Evolutionary conservation across 2,113 vertebrate genomes (phyloP), one percentile per base, ranked within the genome.

Genomic region (Columba livia): DNA sequence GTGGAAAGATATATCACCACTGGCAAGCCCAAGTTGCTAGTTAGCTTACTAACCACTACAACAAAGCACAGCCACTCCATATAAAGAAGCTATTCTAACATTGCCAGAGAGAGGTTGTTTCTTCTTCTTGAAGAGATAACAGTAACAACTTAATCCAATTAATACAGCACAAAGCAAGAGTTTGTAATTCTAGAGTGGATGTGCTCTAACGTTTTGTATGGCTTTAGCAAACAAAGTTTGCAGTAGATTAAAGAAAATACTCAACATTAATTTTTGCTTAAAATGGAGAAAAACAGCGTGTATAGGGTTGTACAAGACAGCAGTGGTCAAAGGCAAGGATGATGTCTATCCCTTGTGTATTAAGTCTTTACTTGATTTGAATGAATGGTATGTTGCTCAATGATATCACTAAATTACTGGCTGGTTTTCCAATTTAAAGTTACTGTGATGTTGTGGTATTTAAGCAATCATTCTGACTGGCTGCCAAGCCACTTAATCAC

Each of bases 391-490:
- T 73, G 61, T 81, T 96, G 95, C 86, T 90, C 69, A 83, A 64
- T 88, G 87, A 79, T 89, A 93, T 84, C 94, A 80, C 81, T 93
- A 92, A 94, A 96, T 86, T 78, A 75, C 88, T 89, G 81, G 36
- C 91, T 96, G 71, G 26, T 92, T 92, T 95, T 97, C 93, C 95
- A 86, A 96, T 90, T 95, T 84, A 67, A 92, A 97, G 81, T 96
- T 88, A 86, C 71, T 96, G 66, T 29, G 64, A 85, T 94, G 92
- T n/a, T 84, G 75, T 1, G 4, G 79, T 54, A 89, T 88, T 94
- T 92, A 90, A 91, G 77, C 82, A 96, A 86, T 88, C 90, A 10
- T 56, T 40, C 75, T 81, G 92, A 86, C 57, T 20, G 36, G 77
- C 94, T 94, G 96, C 96, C 92, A 97, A 97, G 77, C 81, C 95